These are phyloP conservation scores for Hypena proboscidalis DNA, from an alignment of 2,888 invertebrate species.

Conservation along the genomic window DNA sequence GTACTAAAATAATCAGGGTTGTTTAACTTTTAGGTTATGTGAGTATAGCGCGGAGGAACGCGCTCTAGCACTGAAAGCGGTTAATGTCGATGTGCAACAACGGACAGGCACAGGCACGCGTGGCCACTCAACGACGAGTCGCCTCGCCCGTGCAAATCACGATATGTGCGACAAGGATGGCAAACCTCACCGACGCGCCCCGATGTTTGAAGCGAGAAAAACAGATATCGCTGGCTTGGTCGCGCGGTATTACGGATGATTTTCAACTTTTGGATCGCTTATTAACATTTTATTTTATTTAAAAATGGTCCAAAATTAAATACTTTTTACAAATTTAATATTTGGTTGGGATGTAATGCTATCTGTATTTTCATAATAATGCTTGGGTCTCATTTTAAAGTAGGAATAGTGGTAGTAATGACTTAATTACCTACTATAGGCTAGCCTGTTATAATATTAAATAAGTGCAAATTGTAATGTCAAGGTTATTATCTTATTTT, in stretches of 20 bases:
- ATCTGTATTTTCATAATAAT: too few relatives aligned
- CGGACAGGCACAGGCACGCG: conserved; percentile 68
- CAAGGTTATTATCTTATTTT: conserved; percentile 15
- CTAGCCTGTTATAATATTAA: too few relatives aligned
- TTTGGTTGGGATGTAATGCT: too few relatives aligned
- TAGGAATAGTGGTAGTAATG: too few relatives aligned
- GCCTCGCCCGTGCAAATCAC: conserved; percentile 49
- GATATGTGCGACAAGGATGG: conserved; percentile 60
- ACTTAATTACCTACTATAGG: too few relatives aligned
- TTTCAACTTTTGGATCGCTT: conserved; percentile 40
- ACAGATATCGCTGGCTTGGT: conserved; percentile 43
- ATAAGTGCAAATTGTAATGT: conserved; percentile 2
- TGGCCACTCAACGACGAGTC: conserved; percentile 62
- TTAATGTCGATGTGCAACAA: conserved; percentile 83
- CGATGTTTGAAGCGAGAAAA: conserved; percentile 51
- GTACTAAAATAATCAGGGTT: conserved; percentile 68
- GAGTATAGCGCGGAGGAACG: conserved; percentile 80
- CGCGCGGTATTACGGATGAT: conserved; percentile 39
- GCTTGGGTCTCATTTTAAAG: too few relatives aligned
- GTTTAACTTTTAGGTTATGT: conserved; percentile 80
- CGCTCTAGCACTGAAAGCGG: conserved; percentile 82
- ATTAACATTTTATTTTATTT: too few relatives aligned
- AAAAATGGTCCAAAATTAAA: too few relatives aligned
- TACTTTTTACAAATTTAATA: too few relatives aligned
- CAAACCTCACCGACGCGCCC: conserved; percentile 43